Base-by-base conservation (phyloP, 2,888 invertebrate species). In the Perdita meconis region DNA sequence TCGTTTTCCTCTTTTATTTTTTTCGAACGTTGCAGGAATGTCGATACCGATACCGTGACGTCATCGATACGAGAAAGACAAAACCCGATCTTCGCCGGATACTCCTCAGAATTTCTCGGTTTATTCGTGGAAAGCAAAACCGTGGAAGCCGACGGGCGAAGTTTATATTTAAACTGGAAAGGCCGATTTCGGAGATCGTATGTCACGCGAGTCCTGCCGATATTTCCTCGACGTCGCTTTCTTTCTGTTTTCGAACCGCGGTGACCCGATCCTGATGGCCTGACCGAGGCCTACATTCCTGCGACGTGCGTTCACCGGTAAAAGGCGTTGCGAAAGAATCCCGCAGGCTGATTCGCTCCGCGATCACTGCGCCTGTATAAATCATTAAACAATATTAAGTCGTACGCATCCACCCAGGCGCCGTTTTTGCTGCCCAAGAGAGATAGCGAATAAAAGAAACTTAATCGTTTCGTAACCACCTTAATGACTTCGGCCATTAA, bases 271-370 rank as follows among this genome's bases (percentile, higher is more conserved):
- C 77, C 75, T 80, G 77, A 78, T 80, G 72, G 66, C 19, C 57
- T 86, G 86, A 84, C 86, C 87, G 82, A 87, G 88, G 84, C 87
- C 88, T 85, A 86, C 81, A 88, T 88, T 83, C 86, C 71, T 72
- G 16, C 50, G 65, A 51, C 77, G 59, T 86, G 82, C 70, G 81
- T 67, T 86, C 82, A 88, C 76, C 26, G 42, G 77, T 61, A 66
- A 83, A 83, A 81, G 77, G 50, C 34, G 56, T 88, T 88, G 78
- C 82, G 80, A 87, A 83, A 84, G 72, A 79, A 82, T 78, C 44
- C 55, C 56, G 55, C 60, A 13, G 61, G 68, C 65, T 36, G 57
- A 38, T 71, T 82, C 56, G n/a, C 53, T 64, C 59, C 56, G 16
- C 36, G 57, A 56, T 77, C 51, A 12, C 56, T 60, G 6, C 26